Percentiles rank a stretch among this genome's conserved stretches.
Evolutionary conservation across 2,888 invertebrate species (phyloP).

Genomic region (Amblyjoppa proteus): DNA sequence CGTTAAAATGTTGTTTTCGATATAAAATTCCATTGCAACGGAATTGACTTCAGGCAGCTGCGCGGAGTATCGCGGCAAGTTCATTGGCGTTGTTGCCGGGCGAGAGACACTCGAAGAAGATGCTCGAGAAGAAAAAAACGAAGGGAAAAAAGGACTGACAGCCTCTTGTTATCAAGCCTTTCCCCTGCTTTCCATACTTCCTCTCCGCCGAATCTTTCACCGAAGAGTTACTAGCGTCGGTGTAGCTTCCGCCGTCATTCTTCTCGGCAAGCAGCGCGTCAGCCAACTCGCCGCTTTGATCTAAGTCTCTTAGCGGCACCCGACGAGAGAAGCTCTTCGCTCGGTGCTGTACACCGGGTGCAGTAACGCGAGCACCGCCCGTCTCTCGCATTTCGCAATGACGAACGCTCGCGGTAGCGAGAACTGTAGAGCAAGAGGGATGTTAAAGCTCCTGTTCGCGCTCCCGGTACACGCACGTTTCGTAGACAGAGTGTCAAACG

Average conservation of each 20-base stretch:
- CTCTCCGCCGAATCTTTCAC: neutral
- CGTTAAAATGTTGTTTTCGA: neutral
- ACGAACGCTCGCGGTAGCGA: neutral
- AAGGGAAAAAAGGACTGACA: neutral
- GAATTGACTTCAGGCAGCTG: neutral
- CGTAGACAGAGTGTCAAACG: neutral
- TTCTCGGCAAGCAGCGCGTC: neutral
- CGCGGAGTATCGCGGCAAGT: neutral
- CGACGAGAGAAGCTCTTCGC: constrained; percentile 27
- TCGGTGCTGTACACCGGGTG: neutral
- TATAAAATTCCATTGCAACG: neutral
- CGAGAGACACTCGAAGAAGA: neutral
- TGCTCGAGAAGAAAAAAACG: neutral
- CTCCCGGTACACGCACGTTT: neutral
- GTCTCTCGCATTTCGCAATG: constrained; percentile 6
- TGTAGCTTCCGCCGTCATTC: constrained; percentile 11
- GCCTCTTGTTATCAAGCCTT: constrained; percentile 19
- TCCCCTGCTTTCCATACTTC: constrained; percentile 4
- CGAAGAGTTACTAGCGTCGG: neutral
- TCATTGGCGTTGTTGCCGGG: constrained; percentile 4
- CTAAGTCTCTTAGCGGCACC: constrained; percentile 27
- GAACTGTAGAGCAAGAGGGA: constrained; percentile 4
- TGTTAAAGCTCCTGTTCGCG: neutral
- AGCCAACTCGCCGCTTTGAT: constrained; percentile 27
- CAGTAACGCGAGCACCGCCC: neutral